A percentile compares a stretch with the other conserved stretches of the same genome.
phyloP scores from a whole-genome alignment of 2,113 vertebrate species.

The Mungos mungo region DNA sequence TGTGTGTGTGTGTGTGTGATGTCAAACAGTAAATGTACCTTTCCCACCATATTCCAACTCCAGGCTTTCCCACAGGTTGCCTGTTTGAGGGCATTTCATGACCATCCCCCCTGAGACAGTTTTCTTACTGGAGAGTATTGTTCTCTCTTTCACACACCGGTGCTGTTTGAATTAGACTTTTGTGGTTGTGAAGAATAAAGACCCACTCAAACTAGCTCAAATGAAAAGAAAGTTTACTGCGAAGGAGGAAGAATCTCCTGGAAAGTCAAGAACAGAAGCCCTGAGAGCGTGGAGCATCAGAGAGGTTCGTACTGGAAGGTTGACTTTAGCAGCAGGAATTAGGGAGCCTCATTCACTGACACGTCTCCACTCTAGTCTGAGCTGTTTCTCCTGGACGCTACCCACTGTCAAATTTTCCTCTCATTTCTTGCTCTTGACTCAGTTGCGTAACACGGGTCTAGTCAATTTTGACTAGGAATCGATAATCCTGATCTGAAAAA shows the following conservation, averaged over 20 bases:
- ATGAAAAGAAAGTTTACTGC: background rate
- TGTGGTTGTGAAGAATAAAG: constrained; percentile 29
- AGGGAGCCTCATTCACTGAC: background rate
- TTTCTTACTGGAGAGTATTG: background rate
- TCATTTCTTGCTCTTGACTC: background rate
- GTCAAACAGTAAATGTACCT: background rate
- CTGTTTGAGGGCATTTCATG: background rate
- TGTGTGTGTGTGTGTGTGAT: background rate
- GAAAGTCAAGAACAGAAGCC: background rate
- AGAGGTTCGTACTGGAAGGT: background rate
- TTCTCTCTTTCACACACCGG: background rate
- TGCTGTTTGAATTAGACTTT: constrained; percentile 24
- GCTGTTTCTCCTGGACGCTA: background rate
- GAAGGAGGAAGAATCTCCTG: background rate
- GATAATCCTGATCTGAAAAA: background rate
- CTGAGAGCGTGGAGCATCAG: background rate
- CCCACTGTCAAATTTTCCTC: background rate
- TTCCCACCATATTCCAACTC: background rate
- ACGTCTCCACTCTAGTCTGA: background rate
- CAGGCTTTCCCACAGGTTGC: background rate
- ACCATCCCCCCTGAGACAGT: background rate
- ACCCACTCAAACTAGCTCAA: background rate
- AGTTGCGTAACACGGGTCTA: background rate
- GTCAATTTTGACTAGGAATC: background rate
- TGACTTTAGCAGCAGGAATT: background rate